Conservation (phyloP, 2,888 invertebrate genomes). For the Orchesellides sinensis region DNA sequence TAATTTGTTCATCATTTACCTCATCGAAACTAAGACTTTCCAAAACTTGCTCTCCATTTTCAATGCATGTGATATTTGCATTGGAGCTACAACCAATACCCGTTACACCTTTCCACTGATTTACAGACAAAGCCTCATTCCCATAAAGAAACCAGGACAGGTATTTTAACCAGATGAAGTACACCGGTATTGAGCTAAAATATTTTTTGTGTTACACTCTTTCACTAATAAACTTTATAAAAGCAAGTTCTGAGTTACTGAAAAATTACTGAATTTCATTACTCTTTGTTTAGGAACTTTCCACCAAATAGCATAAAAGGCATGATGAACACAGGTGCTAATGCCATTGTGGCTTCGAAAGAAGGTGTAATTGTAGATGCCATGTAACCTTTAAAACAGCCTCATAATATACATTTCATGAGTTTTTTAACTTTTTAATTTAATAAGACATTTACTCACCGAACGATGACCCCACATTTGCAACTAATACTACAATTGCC, state of each 20-base stretch:
- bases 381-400: slow-evolving; percentile 88
- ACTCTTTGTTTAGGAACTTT: slow-evolving; percentile 94
- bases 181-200: slow-evolving; percentile 81
- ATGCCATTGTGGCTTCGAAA: slow-evolving; percentile 86
- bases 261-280: slow-evolving; percentile 76
- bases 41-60: slow-evolving; percentile 56
- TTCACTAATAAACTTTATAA: too few relatives aligned
- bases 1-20: slow-evolving; percentile 13
- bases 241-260: background rate
- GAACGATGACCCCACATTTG: slow-evolving; percentile 93
- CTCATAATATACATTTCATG: too few relatives aligned
- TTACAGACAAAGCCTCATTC: slow-evolving; percentile 91
- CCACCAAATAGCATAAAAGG: slow-evolving; percentile 97
- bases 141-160: slow-evolving; percentile 96
- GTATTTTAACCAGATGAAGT: slow-evolving; percentile 91
- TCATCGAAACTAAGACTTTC: slow-evolving; percentile 58
- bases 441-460: slow-evolving; percentile 80
- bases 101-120: slow-evolving; percentile 91
- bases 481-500: slow-evolving; percentile 86
- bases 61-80: slow-evolving; percentile 38
- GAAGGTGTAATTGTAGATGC: slow-evolving; percentile 86
- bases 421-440: too few relatives aligned
- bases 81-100: slow-evolving; percentile 79
- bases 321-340: slow-evolving; percentile 94
- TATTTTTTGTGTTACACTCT: too few relatives aligned